Evolutionary conservation across 1,140 invertebrate genomes (phyloP).

Genomic region (Cydia fagiglandana): DNA sequence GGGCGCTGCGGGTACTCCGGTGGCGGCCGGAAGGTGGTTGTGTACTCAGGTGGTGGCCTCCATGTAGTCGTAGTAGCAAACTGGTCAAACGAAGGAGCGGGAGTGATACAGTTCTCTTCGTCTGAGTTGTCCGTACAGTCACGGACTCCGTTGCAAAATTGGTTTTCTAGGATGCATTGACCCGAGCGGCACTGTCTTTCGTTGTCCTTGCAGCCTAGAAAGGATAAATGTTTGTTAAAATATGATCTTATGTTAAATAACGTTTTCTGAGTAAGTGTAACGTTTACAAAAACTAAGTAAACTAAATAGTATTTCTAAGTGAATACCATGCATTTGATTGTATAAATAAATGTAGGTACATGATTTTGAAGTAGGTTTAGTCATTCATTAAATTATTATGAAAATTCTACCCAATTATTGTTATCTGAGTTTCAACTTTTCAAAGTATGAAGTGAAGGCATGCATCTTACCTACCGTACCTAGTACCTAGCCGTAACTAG

Average conservation of each 20-base stretch:
- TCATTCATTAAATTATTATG: no score
- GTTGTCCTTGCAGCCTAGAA: slow-evolving; percentile 71
- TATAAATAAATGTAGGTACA: no score
- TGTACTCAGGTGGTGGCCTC: slow-evolving; percentile 33
- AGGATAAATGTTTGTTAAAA: slow-evolving; percentile 31
- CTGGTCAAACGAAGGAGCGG: slow-evolving; percentile 37
- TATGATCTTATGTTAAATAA: neutral
- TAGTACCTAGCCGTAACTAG: no score
- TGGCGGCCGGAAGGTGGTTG: neutral
- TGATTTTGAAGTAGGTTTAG: no score
- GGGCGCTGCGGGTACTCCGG: neutral
- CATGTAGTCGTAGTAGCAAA: slow-evolving; percentile 28
- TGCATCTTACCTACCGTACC: no score
- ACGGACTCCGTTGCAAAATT: slow-evolving; percentile 84
- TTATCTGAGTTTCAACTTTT: no score
- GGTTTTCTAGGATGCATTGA: slow-evolving; percentile 84
- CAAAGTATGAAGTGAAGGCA: no score
- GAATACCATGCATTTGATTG: no score
- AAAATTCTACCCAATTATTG: no score
- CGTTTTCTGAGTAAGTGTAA: neutral
- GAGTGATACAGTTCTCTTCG: slow-evolving; percentile 79
- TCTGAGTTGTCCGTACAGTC: slow-evolving; percentile 89
- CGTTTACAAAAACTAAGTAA: no score
- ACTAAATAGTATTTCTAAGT: no score
- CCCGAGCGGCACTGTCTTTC: slow-evolving; percentile 79